phyloP scores from a whole-genome alignment of 2,113 vertebrate species.

The Menidia beryllina region DNA sequence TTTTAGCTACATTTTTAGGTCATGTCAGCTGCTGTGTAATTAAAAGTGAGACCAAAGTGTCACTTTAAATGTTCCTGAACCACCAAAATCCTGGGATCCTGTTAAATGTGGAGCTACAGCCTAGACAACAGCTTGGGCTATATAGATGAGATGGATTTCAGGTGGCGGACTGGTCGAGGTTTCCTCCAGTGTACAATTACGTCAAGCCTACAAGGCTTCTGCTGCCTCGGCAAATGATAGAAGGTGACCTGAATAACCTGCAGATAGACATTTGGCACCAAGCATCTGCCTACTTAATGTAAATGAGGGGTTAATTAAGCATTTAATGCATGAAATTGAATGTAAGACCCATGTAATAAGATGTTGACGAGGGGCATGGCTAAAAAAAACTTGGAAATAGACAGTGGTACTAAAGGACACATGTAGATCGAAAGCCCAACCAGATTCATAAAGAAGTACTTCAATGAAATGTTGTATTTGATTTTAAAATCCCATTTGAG shows the following conservation, averaged over 20 bases:
- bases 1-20: too few relatives aligned
- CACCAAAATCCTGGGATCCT: neutral
- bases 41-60: too few relatives aligned
- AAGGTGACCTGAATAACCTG: conserved; percentile 82
- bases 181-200: conserved; percentile 71
- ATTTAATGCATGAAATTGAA: conserved; percentile 74
- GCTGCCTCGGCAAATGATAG: conserved; percentile 69
- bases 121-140: conserved; percentile 4
- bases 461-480: conserved; percentile 31
- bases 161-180: conserved; percentile 42
- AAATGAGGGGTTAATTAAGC: conserved; percentile 78
- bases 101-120: conserved; percentile 20
- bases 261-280: conserved; percentile 79
- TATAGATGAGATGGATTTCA: conserved; percentile 51
- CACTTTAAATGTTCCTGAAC: too few relatives aligned
- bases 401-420: conserved; percentile 17
- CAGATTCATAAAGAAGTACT: conserved; percentile 10
- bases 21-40: too few relatives aligned
- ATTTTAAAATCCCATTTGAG: conserved; percentile 53
- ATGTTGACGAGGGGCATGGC: conserved; percentile 43
- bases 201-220: conserved; percentile 52
- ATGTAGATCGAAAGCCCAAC: conserved; percentile 11
- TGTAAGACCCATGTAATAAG: conserved; percentile 60
- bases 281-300: conserved; percentile 66
- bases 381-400: conserved; percentile 5